Evolutionary conservation across 2,888 invertebrate genomes (phyloP).

Genomic region (Mythimna vitellina): DNA sequence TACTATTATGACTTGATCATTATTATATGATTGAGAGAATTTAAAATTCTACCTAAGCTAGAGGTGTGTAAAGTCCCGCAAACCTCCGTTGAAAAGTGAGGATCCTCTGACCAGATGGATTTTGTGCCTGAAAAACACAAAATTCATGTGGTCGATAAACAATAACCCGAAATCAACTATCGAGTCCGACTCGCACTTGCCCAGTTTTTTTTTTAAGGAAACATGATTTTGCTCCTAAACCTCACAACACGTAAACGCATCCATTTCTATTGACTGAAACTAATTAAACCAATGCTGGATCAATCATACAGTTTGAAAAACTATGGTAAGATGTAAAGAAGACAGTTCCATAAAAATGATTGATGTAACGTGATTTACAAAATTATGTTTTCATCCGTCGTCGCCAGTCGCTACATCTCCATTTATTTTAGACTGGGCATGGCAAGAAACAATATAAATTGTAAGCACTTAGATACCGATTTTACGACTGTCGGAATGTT

Average conservation of each 20-base stretch:
- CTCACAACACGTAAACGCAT: too few species aligned
- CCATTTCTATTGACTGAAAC: background rate
- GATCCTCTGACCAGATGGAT: too few species aligned
- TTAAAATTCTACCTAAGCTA: too few species aligned
- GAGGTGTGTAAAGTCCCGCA: too few species aligned
- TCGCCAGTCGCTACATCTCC: constrained; percentile 20
- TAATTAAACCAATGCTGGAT: background rate
- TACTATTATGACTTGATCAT: too few species aligned
- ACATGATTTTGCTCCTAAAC: background rate
- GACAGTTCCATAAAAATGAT: constrained; percentile 30
- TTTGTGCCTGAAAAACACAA: too few species aligned
- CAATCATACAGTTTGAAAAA: constrained; percentile 12
- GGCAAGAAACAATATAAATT: constrained; percentile 34
- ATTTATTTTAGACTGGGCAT: constrained; percentile 30
- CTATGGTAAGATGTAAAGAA: constrained; percentile 12
- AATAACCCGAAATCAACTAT: too few species aligned
- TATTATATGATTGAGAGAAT: too few species aligned
- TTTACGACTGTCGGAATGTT: constrained; percentile 36
- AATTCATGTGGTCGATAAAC: too few species aligned
- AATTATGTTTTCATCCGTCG: constrained; percentile 30
- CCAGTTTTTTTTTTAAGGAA: too few species aligned
- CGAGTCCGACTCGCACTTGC: too few species aligned
- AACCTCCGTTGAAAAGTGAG: too few species aligned
- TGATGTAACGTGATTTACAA: constrained; percentile 16
- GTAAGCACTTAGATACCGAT: constrained; percentile 34